Conservation (phyloP, 92 coral and sea anemone species). For the Paramuricea clavata region DNA sequence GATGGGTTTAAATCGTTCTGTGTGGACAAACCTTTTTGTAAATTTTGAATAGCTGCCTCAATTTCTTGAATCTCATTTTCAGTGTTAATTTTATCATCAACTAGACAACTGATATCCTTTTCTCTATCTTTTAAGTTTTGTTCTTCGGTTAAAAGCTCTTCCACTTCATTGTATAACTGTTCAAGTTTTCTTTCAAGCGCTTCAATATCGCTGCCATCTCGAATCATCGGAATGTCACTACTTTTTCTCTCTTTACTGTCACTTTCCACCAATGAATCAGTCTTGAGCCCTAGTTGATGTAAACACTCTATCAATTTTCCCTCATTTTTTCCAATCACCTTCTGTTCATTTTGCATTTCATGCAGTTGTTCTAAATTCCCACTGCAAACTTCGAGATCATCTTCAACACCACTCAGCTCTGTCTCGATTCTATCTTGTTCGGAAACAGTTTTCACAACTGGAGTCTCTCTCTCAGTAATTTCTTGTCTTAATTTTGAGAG, state of each 20-base stretch:
- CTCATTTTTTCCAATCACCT: not conserved
- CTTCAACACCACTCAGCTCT: constrained; percentile 5
- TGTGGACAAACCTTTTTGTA: constrained; percentile 1
- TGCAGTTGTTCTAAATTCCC: not conserved
- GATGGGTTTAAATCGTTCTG: not conserved
- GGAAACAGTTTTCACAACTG: constrained; percentile 3
- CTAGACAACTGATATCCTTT: not conserved
- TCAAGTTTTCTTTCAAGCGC: not conserved
- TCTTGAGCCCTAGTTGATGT: not conserved
- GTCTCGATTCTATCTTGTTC: constrained; percentile 23
- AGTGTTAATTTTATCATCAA: not conserved
- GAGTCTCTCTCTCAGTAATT: constrained; percentile 16
- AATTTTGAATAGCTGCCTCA: constrained; percentile 2
- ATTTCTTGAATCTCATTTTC: constrained; percentile 23
- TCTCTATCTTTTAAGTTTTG: not conserved
- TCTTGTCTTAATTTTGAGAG: constrained; percentile 6
- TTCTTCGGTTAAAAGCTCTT: not conserved
- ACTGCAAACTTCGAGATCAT: not conserved
- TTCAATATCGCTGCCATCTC: not conserved
- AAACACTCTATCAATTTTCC: constrained; percentile 4
- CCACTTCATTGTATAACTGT: constrained; percentile 7
- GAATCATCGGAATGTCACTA: not conserved
- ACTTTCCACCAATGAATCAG: not conserved
- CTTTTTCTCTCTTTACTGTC: not conserved
- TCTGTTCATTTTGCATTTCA: not conserved